Evolutionary conservation across 2,888 invertebrate species (phyloP), one percentile per base, ranked within the genome.

Genomic region (Nemurella pictetii): DNA sequence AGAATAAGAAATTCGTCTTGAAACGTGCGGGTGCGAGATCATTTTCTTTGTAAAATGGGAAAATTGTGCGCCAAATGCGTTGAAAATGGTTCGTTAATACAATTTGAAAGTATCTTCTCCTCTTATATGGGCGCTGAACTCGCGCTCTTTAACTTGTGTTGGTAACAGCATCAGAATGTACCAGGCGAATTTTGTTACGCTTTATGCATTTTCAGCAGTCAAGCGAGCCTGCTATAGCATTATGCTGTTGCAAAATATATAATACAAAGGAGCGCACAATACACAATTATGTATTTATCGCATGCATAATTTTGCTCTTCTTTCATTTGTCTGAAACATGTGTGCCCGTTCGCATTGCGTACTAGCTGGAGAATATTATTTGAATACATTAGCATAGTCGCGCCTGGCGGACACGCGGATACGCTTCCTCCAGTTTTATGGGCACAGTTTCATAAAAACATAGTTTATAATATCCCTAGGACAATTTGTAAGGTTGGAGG

Each of bases 401-500:
- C 55, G 20, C 55, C 55, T 20, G 3, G 3, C 55, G n/a, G n/a
- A n/a, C n/a, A 20, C 20, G 55, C 55, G 20, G 5, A 12, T 7
- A 20, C 55, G 20, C 20, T 55, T 55, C 78, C n/a, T 12, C 28
- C 78, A 28, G 20, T 78, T 78, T 28, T 78, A 78, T 27, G 2
- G 30, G 28, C 5, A 78, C 20, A 20, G 28, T 30, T 78, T 29
- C 78, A 78, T 29, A 55, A 7, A n/a, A 78, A 2, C 30, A 28
- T 78, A 78, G 29, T 78, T 78, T 75, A 28, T 30, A 78, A 28
- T 29, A 78, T 28, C 78, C n/a, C 15, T 78, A 78, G 28, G 78
- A 78, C 78, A 28, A 78, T 78, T 78, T 78, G 78, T 78, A 78
- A 28, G 78, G 78, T 28, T 78, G 12, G 5, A 15, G 7, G 82